These are phyloP conservation scores for Mormyrus lacerda DNA, from an alignment of 2,113 vertebrate genomes.

Conservation along the genomic window DNA sequence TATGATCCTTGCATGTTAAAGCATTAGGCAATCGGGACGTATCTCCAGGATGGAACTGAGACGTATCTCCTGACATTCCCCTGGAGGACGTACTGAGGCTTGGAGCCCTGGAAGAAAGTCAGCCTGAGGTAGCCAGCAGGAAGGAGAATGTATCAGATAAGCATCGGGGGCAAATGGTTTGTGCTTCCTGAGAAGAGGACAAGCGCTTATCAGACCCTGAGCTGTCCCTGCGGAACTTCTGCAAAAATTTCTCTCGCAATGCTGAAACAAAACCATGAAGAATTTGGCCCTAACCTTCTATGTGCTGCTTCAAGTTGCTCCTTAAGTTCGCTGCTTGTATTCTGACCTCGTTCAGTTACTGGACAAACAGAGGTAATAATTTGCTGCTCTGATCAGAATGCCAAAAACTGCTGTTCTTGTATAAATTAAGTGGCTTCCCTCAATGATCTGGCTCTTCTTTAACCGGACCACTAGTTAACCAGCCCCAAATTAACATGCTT, in stretches of 20 bases:
- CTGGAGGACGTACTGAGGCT: conserved; percentile 11
- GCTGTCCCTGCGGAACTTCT: background rate
- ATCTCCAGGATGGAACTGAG: conserved; percentile 16
- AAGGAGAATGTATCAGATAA: conserved; percentile 4
- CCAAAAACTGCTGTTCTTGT: background rate
- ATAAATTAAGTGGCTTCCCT: background rate
- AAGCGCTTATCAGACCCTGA: background rate
- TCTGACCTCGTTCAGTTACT: background rate
- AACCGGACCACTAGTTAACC: background rate
- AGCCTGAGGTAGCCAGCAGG: background rate
- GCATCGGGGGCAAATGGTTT: background rate
- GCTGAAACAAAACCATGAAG: background rate
- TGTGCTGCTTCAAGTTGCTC: background rate
- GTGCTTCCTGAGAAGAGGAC: background rate
- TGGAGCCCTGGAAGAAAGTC: conserved; percentile 10
- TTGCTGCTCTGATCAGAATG: background rate
- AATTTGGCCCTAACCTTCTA: background rate
- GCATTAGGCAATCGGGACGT: conserved; percentile 16
- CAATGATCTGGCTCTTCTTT: background rate
- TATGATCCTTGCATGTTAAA: conserved; percentile 18
- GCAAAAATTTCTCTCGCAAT: background rate
- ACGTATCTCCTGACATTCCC: conserved; percentile 15
- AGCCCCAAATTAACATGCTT: background rate
- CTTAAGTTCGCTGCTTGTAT: background rate
- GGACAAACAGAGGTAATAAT: background rate